These are phyloP conservation scores for Lasioglossum pauxillum DNA, from an alignment of 2,888 invertebrate species.

Conservation along the genomic window DNA sequence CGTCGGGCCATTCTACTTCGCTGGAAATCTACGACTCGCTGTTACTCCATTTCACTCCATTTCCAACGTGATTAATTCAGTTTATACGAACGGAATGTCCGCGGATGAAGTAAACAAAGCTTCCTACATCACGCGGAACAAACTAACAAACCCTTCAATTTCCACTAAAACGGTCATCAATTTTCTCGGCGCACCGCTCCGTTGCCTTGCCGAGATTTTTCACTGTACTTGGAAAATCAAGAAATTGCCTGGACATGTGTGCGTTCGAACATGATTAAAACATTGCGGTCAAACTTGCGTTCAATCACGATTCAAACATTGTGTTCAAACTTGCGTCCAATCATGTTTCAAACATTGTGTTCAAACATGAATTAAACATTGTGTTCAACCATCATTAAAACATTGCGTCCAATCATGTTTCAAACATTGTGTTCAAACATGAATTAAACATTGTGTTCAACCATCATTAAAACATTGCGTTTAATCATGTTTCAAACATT, in stretches of 20 bases:
- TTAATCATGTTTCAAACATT: no score
- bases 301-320: no score
- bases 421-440: no score
- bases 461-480: no score
- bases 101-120: slow-evolving; percentile 19
- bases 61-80: slow-evolving; percentile 33
- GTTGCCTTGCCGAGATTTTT: not conserved
- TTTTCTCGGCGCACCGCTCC: not conserved
- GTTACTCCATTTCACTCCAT: not conserved
- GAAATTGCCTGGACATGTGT: not conserved
- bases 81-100: slow-evolving; percentile 12
- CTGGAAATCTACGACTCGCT: not conserved
- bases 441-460: no score
- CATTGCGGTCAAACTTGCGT: no score
- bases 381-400: no score
- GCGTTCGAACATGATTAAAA: not conserved
- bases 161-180: not conserved
- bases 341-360: no score
- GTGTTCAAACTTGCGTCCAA: no score
- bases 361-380: no score
- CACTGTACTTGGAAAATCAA: not conserved
- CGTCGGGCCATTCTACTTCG: slow-evolving; percentile 22
- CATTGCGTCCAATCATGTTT: no score
- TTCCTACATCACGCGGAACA: not conserved
- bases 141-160: slow-evolving; percentile 13